These are phyloP conservation scores for Cataglyphis livida DNA, from an alignment of 2,888 invertebrate genomes.

Conservation along the genomic window DNA sequence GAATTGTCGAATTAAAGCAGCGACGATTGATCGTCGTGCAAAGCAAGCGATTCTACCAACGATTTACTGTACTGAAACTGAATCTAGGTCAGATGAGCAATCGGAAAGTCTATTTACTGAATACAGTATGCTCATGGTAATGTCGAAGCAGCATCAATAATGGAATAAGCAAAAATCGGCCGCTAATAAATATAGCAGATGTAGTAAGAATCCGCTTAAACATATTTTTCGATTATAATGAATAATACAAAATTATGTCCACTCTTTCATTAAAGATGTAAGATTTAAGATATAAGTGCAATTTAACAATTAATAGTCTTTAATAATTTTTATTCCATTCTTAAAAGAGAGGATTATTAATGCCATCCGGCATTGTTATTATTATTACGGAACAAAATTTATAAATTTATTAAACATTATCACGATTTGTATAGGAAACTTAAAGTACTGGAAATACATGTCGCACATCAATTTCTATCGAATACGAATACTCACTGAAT, in stretches of 20 bases:
- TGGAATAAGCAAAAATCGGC: not conserved
- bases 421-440: not conserved
- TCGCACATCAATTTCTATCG: slow-evolving; percentile 37
- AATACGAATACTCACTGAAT: slow-evolving; percentile 28
- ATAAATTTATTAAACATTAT: slow-evolving; percentile 7
- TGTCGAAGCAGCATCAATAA: slow-evolving; percentile 28
- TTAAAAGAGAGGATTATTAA: not conserved
- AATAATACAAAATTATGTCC: not conserved
- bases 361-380: not conserved
- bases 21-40: slow-evolving; percentile 41
- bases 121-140: slow-evolving; percentile 26
- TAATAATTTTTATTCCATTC: not conserved
- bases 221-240: not conserved
- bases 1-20: slow-evolving; percentile 47
- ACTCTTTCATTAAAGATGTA: not conserved
- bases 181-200: slow-evolving; percentile 10
- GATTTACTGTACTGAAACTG: slow-evolving; percentile 25
- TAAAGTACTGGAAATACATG: slow-evolving; percentile 21
- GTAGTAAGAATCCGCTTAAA: not conserved
- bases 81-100: slow-evolving; percentile 46
- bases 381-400: not conserved
- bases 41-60: slow-evolving; percentile 23
- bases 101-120: slow-evolving; percentile 45
- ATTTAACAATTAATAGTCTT: slow-evolving; percentile 7
- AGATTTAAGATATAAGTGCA: not conserved